Conservation (phyloP, 2,888 invertebrate species). For the Panzeria rudis region DNA sequence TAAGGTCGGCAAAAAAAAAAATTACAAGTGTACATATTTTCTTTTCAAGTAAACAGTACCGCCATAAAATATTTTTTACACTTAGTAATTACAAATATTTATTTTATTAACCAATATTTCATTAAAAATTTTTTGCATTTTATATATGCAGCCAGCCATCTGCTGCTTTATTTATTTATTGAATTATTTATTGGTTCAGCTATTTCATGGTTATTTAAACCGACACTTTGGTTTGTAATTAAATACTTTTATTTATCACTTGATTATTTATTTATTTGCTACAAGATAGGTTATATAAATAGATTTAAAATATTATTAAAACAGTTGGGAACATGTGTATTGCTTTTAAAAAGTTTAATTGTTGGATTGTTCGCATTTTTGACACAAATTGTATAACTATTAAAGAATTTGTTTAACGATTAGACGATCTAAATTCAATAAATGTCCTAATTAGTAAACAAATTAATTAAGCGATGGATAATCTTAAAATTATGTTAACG, state of each 20-base stretch:
- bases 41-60: not conserved
- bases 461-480: no score
- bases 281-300: not conserved
- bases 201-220: conserved; percentile 14
- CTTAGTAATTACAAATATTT: conserved; percentile 15
- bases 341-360: not conserved
- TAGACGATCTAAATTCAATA: no score
- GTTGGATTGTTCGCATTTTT: no score
- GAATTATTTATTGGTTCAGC: conserved; percentile 38
- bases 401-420: no score
- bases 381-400: no score
- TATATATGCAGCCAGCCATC: conserved; percentile 28
- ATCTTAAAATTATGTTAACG: no score
- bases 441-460: no score
- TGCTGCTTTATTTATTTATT: conserved; percentile 50
- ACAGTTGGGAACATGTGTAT: not conserved
- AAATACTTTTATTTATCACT: conserved; percentile 1
- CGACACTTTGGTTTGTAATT: conserved; percentile 21
- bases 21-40: not conserved
- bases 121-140: conserved; percentile 31
- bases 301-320: not conserved
- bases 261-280: conserved; percentile 10
- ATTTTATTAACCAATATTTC: conserved; percentile 24
- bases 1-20: not conserved
- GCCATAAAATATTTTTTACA: not conserved